phyloP scores from a whole-genome alignment of 2,113 vertebrate genomes.

The Psophia crepitans region DNA sequence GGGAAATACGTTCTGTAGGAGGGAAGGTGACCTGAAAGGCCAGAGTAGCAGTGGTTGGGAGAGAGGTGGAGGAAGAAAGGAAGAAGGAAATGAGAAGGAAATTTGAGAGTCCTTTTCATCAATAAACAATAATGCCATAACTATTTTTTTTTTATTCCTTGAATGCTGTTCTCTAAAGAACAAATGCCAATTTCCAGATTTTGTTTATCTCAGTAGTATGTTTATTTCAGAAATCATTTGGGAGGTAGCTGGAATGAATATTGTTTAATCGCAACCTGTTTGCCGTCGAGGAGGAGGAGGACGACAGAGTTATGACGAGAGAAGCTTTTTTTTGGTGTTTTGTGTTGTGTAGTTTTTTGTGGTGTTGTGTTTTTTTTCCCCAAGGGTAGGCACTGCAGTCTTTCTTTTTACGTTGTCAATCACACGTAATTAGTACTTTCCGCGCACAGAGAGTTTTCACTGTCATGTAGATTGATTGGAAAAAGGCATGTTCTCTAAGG shows the following conservation, averaged over 20 bases:
- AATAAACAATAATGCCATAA: background rate
- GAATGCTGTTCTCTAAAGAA: background rate
- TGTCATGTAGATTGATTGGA: conserved; percentile 39
- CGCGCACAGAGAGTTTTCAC: conserved; percentile 11
- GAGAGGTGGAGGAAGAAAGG: background rate
- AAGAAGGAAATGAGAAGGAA: background rate
- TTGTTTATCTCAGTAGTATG: background rate
- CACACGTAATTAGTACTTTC: conserved; percentile 39
- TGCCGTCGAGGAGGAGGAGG: background rate
- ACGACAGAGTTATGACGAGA: background rate
- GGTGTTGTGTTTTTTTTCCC: background rate
- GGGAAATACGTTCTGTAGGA: background rate
- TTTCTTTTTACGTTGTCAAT: conserved; percentile 44
- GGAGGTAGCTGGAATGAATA: background rate
- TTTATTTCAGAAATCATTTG: background rate
- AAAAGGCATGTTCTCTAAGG: conserved; percentile 5
- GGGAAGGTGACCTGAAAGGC: background rate
- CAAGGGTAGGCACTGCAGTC: background rate
- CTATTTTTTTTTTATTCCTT: background rate
- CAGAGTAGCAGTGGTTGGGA: background rate
- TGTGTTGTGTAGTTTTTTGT: background rate
- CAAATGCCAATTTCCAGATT: background rate
- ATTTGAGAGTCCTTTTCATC: background rate
- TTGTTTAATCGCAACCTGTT: background rate
- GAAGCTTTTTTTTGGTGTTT: background rate